phyloP scores from a whole-genome alignment of 2,888 invertebrate species.

The Acrocyrtus sp. region DNA sequence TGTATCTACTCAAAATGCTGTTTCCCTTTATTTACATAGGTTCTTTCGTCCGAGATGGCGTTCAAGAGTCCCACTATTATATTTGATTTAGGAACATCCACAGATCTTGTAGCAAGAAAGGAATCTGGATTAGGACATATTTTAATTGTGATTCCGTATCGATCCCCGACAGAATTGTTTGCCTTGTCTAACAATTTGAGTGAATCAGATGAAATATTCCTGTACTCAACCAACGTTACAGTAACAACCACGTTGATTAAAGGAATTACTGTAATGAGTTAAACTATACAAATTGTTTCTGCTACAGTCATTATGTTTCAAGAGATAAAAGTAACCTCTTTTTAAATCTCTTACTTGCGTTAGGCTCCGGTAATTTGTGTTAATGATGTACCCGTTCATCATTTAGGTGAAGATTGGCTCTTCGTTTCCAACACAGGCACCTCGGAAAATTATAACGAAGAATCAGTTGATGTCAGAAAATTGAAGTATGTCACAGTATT shows the following conservation, averaged over 20 bases:
- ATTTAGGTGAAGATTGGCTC: no score
- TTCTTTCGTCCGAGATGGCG: slow-evolving; percentile 16
- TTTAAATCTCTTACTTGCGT: no score
- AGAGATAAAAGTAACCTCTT: neutral
- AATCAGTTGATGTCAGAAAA: no score
- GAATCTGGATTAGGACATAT: slow-evolving; percentile 49
- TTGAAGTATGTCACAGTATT: no score
- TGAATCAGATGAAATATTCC: slow-evolving; percentile 4
- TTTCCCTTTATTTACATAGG: neutral
- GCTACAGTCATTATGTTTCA: neutral
- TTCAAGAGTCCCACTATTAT: slow-evolving; percentile 46
- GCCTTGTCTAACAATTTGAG: slow-evolving; percentile 54
- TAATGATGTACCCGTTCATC: no score
- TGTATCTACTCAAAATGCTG: no score
- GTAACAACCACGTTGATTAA: neutral
- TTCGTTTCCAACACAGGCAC: no score
- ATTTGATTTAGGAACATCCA: slow-evolving; percentile 57
- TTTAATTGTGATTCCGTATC: slow-evolving; percentile 54
- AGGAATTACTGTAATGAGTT: neutral
- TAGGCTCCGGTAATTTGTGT: no score
- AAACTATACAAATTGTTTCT: neutral
- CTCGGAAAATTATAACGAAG: no score
- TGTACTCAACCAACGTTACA: neutral
- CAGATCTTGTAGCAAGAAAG: slow-evolving; percentile 38
- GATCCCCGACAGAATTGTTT: slow-evolving; percentile 49